These are phyloP conservation scores for Gadus macrocephalus DNA, from an alignment of 2,113 vertebrate genomes.

Conservation along the genomic window DNA sequence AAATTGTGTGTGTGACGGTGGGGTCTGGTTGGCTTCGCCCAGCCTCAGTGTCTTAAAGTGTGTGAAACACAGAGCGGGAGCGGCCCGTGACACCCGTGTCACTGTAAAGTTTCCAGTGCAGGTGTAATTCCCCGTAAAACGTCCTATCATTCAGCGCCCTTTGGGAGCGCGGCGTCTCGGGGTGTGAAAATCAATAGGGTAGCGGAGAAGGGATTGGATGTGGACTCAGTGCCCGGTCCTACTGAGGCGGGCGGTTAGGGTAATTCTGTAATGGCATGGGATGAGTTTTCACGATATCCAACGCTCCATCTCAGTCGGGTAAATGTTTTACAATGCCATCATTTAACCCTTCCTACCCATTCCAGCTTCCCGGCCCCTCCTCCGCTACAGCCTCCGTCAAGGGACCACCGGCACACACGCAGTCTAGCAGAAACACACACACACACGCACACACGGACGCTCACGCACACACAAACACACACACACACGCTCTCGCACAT, in stretches of 20 bases:
- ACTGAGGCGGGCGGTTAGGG: constrained; percentile 66
- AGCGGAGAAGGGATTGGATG: constrained; percentile 53
- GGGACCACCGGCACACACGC: constrained; percentile 28
- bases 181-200: constrained; percentile 72
- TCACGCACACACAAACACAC: background rate
- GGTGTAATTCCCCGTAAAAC: constrained; percentile 95
- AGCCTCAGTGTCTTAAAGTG: constrained; percentile 27
- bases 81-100: constrained; percentile 70
- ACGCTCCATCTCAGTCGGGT: constrained; percentile 66
- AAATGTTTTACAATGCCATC: constrained; percentile 71
- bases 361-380: constrained; percentile 29
- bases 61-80: constrained; percentile 27
- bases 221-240: constrained; percentile 51
- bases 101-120: constrained; percentile 92
- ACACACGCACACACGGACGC: background rate
- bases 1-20: constrained; percentile 9
- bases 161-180: constrained; percentile 70
- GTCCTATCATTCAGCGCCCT: constrained; percentile 88
- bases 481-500: background rate
- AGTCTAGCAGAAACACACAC: background rate
- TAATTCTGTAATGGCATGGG: constrained; percentile 72
- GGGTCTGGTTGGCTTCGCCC: constrained; percentile 7
- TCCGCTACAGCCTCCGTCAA: constrained; percentile 24
- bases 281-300: constrained; percentile 61
- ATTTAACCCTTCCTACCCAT: constrained; percentile 63